These are phyloP conservation scores for Drosophila tripunctata DNA, from an alignment of 2,888 invertebrate species.

Conservation along the genomic window DNA sequence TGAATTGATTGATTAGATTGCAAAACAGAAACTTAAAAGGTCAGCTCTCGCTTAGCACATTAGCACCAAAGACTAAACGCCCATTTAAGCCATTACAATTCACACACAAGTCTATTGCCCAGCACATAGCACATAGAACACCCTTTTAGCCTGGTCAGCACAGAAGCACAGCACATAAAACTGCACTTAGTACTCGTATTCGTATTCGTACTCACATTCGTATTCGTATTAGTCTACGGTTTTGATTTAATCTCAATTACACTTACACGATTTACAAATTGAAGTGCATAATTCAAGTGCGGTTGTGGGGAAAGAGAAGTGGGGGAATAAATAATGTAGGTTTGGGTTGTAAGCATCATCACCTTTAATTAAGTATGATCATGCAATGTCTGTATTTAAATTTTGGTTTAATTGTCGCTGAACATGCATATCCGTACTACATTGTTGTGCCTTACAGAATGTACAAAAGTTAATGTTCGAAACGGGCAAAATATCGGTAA, in stretches of 20 bases:
- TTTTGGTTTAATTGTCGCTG: constrained; percentile 41
- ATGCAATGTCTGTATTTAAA: constrained; percentile 58
- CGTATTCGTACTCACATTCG: neutral
- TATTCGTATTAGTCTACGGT: constrained; percentile 11
- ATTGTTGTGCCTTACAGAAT: constrained; percentile 76
- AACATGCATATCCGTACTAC: constrained; percentile 55
- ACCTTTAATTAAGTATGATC: constrained; percentile 52
- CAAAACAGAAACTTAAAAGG: constrained; percentile 14
- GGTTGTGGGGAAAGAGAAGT: neutral
- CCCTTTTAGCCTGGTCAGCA: constrained; percentile 35
- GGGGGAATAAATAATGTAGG: neutral
- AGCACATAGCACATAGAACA: constrained; percentile 20
- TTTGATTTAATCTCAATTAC: constrained; percentile 61
- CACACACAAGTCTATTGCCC: neutral
- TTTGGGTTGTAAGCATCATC: constrained; percentile 20
- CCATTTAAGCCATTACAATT: neutral
- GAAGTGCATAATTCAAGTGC: constrained; percentile 46
- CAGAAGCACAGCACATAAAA: constrained; percentile 3
- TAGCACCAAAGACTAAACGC: constrained; percentile 13
- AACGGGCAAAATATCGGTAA: constrained; percentile 83
- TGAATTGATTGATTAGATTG: neutral
- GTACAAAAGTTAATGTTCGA: constrained; percentile 83
- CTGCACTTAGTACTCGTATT: constrained; percentile 2
- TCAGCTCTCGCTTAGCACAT: constrained; percentile 11
- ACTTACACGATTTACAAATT: constrained; percentile 48